Evolutionary conservation across 2,888 invertebrate genomes (phyloP).

Genomic region (Eupelmus urozonus): DNA sequence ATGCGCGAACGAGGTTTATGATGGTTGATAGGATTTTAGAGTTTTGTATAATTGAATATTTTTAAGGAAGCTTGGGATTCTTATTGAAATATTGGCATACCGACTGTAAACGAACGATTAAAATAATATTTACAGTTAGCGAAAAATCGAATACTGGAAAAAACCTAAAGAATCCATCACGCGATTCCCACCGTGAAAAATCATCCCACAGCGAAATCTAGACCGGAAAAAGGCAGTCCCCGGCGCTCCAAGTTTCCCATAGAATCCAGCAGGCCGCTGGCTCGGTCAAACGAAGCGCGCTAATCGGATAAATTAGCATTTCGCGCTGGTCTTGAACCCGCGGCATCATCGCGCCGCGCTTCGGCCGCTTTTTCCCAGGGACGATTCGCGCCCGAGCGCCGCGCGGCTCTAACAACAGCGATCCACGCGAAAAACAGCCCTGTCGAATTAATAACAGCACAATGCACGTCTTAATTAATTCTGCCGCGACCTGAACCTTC

Average conservation of each 20-base stretch:
- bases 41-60: too few species aligned
- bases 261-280: constrained; percentile 8
- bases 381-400: constrained; percentile 13
- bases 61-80: too few species aligned
- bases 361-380: constrained; percentile 59
- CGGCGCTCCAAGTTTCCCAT: constrained; percentile 18
- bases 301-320: constrained; percentile 71
- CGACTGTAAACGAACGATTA: too few species aligned
- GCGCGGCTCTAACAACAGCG: constrained; percentile 3
- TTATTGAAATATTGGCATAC: too few species aligned
- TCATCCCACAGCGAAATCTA: too few species aligned
- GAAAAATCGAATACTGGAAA: too few species aligned
- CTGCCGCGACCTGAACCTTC: neutral
- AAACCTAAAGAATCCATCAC: neutral
- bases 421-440: too few species aligned
- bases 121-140: too few species aligned
- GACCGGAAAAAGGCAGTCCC: constrained; percentile 9
- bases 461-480: neutral
- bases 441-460: constrained; percentile 14
- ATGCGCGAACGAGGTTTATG: too few species aligned
- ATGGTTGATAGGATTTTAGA: too few species aligned
- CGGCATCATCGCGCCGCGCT: constrained; percentile 58
- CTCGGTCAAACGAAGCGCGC: constrained; percentile 64
- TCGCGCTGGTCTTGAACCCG: constrained; percentile 64
- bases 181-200: too few species aligned